Conservation (phyloP, 2,113 vertebrate species). For the Sceloporus undulatus region DNA sequence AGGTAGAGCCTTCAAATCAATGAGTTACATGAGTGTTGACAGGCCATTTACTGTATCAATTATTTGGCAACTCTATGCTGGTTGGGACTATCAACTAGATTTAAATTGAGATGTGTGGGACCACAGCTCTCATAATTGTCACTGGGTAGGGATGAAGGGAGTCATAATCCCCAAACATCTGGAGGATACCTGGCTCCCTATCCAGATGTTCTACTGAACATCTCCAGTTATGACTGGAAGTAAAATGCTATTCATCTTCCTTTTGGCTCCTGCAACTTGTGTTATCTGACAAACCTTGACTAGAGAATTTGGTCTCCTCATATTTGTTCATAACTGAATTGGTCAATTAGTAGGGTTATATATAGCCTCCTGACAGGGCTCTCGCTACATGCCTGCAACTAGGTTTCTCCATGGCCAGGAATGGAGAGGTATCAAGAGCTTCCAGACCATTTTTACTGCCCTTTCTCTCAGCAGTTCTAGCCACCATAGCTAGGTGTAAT, state of each 20-base stretch:
- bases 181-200: background rate
- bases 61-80: background rate
- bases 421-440: too few relatives aligned
- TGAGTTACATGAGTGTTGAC: too few relatives aligned
- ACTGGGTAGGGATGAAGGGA: background rate
- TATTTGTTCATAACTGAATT: background rate
- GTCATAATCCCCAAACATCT: background rate
- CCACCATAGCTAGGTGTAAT: too few relatives aligned
- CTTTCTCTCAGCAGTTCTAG: too few relatives aligned
- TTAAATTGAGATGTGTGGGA: background rate
- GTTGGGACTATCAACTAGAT: background rate
- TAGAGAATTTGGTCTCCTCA: background rate
- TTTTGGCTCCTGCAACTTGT: background rate
- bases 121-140: background rate
- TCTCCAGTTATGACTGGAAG: background rate
- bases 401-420: background rate
- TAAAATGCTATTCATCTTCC: background rate
- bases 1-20: too few relatives aligned
- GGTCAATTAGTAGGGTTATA: background rate
- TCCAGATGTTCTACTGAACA: too few relatives aligned
- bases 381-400: background rate
- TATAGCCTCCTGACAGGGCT: background rate
- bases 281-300: background rate
- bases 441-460: too few relatives aligned
- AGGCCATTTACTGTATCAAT: too few relatives aligned